These are phyloP conservation scores for Heliothis subflexa DNA, from an alignment of 1,140 invertebrate species.

Conservation along the genomic window DNA sequence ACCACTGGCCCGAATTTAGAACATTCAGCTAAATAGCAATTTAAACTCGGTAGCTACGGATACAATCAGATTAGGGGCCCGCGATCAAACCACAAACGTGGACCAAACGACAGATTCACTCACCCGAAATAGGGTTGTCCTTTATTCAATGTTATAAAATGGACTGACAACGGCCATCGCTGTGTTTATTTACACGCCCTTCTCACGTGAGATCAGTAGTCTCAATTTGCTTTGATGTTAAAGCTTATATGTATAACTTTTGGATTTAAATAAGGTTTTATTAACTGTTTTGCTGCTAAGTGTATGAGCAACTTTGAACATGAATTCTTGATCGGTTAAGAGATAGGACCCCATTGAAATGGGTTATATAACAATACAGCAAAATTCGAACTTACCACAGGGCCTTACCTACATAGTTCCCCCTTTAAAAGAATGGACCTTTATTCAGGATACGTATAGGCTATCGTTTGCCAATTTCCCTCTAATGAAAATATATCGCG, in stretches of 20 bases:
- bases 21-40: slow-evolving; percentile 48
- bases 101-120: background rate
- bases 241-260: too few relatives aligned
- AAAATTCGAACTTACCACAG: too few relatives aligned
- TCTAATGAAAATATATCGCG: too few relatives aligned
- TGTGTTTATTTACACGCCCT: slow-evolving; percentile 11
- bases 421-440: background rate
- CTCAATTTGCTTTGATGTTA: slow-evolving; percentile 20
- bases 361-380: too few relatives aligned
- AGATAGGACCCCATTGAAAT: too few relatives aligned
- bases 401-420: background rate
- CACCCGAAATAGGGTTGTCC: slow-evolving; percentile 3
- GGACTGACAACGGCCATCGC: background rate
- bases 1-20: slow-evolving; percentile 5
- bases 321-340: too few relatives aligned
- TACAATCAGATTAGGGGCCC: slow-evolving; percentile 39
- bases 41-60: slow-evolving; percentile 27
- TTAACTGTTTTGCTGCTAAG: too few relatives aligned
- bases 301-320: too few relatives aligned
- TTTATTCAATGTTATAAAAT: background rate
- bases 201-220: background rate
- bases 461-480: too few relatives aligned
- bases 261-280: too few relatives aligned
- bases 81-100: slow-evolving; percentile 23
- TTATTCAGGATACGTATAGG: too few relatives aligned